Evolutionary conservation across 2,113 vertebrate genomes (phyloP).

Genomic region (Pithys albifrons): DNA sequence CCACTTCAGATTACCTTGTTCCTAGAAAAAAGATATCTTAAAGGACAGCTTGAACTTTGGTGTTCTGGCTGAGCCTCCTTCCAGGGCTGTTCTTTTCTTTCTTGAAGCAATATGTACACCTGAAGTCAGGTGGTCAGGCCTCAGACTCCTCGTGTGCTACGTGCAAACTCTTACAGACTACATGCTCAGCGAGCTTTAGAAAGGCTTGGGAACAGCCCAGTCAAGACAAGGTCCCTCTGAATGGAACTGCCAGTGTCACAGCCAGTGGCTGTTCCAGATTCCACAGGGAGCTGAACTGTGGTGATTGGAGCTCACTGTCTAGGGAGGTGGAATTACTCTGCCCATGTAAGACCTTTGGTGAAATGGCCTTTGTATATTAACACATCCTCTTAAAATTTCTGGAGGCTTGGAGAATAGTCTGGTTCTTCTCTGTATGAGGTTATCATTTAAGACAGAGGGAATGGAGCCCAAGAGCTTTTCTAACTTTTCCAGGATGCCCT

Average conservation of each 20-base stretch:
- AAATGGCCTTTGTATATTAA: not conserved
- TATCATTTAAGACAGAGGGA: not conserved
- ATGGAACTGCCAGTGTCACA: rapidly evolving
- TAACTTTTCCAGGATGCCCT: not conserved
- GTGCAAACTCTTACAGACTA: not conserved
- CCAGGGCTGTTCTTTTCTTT: not conserved
- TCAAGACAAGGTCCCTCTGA: not conserved
- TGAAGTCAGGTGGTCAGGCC: not conserved
- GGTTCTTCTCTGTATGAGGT: not conserved
- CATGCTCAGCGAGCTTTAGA: rapidly evolving
- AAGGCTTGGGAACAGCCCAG: not conserved
- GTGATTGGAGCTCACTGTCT: not conserved
- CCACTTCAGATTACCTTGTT: not conserved
- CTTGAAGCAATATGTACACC: not conserved
- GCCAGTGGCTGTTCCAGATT: not conserved
- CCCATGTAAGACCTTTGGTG: not conserved
- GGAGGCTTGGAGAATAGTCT: not conserved
- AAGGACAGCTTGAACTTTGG: not conserved
- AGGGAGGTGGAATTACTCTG: not conserved
- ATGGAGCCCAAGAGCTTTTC: not conserved
- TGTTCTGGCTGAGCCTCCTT: not conserved
- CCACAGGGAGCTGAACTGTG: not conserved
- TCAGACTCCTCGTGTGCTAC: not conserved
- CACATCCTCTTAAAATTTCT: not conserved
- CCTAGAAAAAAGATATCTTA: not conserved